Conservation (phyloP, 2,888 invertebrate genomes). For the Drosophila bunnanda region DNA sequence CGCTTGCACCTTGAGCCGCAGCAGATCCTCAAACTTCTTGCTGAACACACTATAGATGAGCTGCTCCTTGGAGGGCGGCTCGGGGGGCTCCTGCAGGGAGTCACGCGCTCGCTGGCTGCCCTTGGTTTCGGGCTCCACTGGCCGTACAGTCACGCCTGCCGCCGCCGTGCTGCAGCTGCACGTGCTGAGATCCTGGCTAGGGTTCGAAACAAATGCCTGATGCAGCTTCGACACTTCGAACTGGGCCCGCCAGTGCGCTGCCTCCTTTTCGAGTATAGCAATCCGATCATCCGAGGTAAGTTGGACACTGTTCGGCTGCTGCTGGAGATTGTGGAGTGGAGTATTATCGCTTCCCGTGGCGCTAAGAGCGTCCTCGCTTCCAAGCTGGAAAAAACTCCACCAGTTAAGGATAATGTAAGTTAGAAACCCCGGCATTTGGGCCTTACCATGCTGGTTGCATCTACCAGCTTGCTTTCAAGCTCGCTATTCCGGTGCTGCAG, state of each 20-base stretch:
- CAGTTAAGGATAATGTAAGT: not conserved
- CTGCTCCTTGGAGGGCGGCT: conserved; percentile 81
- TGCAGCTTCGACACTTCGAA: conserved; percentile 88
- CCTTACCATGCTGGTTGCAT: conserved; percentile 87
- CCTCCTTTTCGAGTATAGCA: conserved; percentile 87
- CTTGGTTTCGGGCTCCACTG: conserved; percentile 62
- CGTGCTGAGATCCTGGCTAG: conserved; percentile 62
- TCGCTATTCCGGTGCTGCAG: conserved; percentile 84
- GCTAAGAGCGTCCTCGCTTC: conserved; percentile 88
- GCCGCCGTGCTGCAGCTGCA: conserved; percentile 82
- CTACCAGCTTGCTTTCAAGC: conserved; percentile 85
- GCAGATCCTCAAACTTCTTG: conserved; percentile 83
- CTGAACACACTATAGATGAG: conserved; percentile 83
- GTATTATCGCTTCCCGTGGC: conserved; percentile 84
- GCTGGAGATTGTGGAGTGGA: conserved; percentile 62
- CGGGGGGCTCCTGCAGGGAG: conserved; percentile 64
- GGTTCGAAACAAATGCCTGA: conserved; percentile 78
- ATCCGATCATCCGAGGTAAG: conserved; percentile 83
- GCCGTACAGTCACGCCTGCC: conserved; percentile 78
- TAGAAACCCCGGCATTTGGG: not conserved
- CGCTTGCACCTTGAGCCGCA: conserved; percentile 81
- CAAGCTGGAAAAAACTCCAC: conserved; percentile 84
- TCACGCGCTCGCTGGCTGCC: conserved; percentile 63
- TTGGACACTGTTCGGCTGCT: conserved; percentile 43
- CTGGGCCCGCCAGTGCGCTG: conserved; percentile 90